These are phyloP conservation scores for Cephus pygmeus DNA, from an alignment of 2,888 invertebrate species.

Conservation along the genomic window DNA sequence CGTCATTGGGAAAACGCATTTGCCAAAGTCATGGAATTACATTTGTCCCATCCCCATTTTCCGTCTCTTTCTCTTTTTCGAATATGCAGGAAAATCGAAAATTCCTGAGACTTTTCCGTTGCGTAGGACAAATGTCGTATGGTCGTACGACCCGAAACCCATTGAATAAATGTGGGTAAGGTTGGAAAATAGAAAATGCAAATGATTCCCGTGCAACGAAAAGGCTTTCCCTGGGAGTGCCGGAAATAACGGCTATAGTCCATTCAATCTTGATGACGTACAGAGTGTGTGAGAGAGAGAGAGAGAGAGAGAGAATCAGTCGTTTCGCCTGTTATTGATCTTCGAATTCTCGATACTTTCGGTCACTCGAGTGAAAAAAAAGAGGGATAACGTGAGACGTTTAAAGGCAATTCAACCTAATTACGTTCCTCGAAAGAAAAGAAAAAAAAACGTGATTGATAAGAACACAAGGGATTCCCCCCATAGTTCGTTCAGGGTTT, in stretches of 20 bases:
- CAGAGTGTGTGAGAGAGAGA: slow-evolving; percentile 3
- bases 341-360: not conserved
- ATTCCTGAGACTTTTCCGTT: not conserved
- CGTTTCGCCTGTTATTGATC: not conserved
- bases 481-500: not conserved
- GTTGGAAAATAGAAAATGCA: not conserved
- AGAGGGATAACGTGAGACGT: slow-evolving; percentile 23
- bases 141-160: not conserved
- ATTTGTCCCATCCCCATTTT: not conserved
- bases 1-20: not conserved
- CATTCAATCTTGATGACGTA: not conserved
- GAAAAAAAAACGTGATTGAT: slow-evolving; percentile 41
- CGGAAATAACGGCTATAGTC: not conserved
- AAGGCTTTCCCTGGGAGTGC: too few species aligned
- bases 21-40: not conserved
- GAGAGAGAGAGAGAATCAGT: slow-evolving; percentile 4
- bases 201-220: not conserved
- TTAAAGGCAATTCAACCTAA: slow-evolving; percentile 39
- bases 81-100: not conserved
- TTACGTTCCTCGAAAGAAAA: slow-evolving; percentile 23
- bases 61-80: not conserved
- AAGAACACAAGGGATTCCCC: slow-evolving; percentile 30
- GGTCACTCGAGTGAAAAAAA: not conserved
- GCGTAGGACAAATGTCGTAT: not conserved
- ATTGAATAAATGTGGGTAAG: not conserved